phyloP scores from a whole-genome alignment of 2,113 vertebrate genomes.

The Nipponia nippon region DNA sequence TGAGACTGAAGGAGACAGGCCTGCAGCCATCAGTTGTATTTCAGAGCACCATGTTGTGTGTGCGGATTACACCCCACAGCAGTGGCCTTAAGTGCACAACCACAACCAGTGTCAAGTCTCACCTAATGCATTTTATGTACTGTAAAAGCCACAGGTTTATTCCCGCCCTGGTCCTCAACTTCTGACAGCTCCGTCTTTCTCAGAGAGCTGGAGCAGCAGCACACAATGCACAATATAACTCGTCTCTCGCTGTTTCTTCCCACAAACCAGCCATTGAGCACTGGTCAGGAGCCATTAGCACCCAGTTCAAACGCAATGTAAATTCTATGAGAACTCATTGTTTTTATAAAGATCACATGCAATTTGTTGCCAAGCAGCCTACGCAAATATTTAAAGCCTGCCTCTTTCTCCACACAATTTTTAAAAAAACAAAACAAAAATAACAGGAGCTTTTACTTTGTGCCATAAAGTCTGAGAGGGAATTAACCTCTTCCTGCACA shows the following conservation, averaged over 20 bases:
- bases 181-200: neutral
- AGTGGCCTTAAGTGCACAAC: neutral
- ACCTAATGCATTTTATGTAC: neutral
- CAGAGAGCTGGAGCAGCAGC: neutral
- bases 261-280: slow-evolving; percentile 44
- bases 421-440: neutral
- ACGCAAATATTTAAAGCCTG: slow-evolving; percentile 68
- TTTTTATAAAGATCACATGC: slow-evolving; percentile 41
- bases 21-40: neutral
- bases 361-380: slow-evolving; percentile 53
- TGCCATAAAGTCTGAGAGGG: neutral
- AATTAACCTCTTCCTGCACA: slow-evolving; percentile 29
- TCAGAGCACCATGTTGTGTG: accelerated
- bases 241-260: neutral
- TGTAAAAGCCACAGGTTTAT: neutral
- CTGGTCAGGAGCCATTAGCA: neutral
- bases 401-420: slow-evolving; percentile 8
- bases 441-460: neutral
- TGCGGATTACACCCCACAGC: neutral
- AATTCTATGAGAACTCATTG: slow-evolving; percentile 65
- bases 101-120: neutral
- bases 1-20: neutral
- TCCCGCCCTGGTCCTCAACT: neutral
- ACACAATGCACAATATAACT: slow-evolving; percentile 48
- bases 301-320: slow-evolving; percentile 23